These are phyloP conservation scores for Ichneumoninae sp. DNA, from an alignment of 2,888 invertebrate species.

Conservation along the genomic window DNA sequence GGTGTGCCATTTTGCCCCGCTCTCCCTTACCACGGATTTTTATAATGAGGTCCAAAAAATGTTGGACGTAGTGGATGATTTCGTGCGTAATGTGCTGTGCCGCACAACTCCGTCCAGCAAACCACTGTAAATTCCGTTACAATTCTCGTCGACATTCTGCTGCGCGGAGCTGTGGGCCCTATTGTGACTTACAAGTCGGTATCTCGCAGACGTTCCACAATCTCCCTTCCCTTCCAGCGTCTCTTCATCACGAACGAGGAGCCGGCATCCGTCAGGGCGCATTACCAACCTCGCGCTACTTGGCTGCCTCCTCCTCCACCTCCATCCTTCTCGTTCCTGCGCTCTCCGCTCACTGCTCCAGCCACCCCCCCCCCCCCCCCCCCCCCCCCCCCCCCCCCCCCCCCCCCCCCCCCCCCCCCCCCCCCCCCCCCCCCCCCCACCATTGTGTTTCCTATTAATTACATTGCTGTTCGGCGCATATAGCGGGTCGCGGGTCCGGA, in stretches of 20 bases:
- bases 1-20: no score
- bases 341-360: constrained; percentile 55
- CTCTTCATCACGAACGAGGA: constrained; percentile 61
- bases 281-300: constrained; percentile 72
- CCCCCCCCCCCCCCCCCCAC: no score
- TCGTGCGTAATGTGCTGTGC: not conserved
- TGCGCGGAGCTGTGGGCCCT: constrained; percentile 53
- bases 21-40: not conserved
- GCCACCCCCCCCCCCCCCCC: constrained; percentile 14
- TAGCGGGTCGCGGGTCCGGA: constrained; percentile 62
- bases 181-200: constrained; percentile 77
- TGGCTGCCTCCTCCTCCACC: constrained; percentile 65
- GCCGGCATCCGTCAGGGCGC: constrained; percentile 78
- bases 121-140: constrained; percentile 23
- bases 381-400: no score
- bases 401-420: no score
- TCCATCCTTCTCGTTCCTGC: constrained; percentile 55
- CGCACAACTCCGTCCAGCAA: not conserved
- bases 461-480: constrained; percentile 76
- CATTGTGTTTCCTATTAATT: constrained; percentile 82
- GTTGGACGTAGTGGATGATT: not conserved
- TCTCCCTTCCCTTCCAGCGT: constrained; percentile 48
- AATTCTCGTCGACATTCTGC: constrained; percentile 10
- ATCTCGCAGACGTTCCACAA: constrained; percentile 74
- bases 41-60: not conserved